Evolutionary conservation across 2,797 vertebrate species (phyloP), one percentile per base, ranked within the genome.

Genomic region (Notolabrus celidotus): DNA sequence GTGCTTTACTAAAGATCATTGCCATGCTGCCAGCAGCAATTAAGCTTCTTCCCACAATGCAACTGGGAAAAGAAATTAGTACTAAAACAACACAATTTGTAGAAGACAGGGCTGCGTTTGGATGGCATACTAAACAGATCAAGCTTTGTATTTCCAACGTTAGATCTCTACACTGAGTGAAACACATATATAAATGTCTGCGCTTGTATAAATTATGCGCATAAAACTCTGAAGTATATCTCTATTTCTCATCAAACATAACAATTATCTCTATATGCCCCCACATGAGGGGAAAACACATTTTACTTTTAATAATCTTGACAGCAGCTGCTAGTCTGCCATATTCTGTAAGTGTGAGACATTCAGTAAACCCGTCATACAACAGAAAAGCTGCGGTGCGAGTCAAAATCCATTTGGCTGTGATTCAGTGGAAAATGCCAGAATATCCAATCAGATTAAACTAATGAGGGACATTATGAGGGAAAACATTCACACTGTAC

Each of bases 341-440:
- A 27, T 69, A 36, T 77, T 80, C 43, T 80, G 56, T 45, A 31
- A 69, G 42, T 74, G 50, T 27, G 25, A 51, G 68, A 79, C 66
- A 79, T 80, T 67, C 74, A 79, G 23, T 64, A 49, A 86, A 69
- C 59, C 72, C 55, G 67, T 77, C 52, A 52, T 55, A 55, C 58
- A 67, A 70, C 67, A 73, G 50, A 69, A 47, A 80, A 25, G 74
- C 84, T 59, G 64, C 38, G n/a, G 75, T 74, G 76, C 47, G 33
- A 74, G 69, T 86, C 83, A 58, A 54, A 86, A 88, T 71, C 64
- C 77, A 83, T 88, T 83, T 86, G 72, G 77, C 77, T 71, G 27
- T 39, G 72, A 85, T 83, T 83, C 78, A 71, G 52, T 34, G 70
- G 60, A 68, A 89, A 84, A 86, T 51, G 69, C 64, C 78, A 70